Evolutionary conservation across 2,113 vertebrate species (phyloP).

Genomic region (Pomatorhinus ruficollis): DNA sequence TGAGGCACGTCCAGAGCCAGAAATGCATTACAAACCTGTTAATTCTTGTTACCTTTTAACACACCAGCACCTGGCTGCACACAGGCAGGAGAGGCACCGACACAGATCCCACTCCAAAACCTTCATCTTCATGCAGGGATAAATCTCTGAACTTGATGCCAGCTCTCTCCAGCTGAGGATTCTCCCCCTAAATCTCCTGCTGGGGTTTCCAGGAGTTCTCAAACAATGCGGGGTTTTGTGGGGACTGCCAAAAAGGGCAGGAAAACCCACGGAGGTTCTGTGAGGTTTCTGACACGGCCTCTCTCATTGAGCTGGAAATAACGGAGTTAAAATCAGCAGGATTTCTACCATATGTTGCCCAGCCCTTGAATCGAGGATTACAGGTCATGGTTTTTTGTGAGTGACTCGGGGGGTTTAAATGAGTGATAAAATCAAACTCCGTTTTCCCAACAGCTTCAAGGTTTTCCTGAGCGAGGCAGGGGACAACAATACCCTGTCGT

Average conservation of each 20-base stretch:
- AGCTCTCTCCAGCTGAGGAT: neutral
- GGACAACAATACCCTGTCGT: fast-evolving
- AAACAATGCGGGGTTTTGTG: fast-evolving
- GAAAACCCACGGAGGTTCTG: neutral
- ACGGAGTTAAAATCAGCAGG: neutral
- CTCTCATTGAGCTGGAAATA: neutral
- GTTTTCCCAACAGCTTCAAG: neutral
- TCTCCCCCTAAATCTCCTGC: neutral
- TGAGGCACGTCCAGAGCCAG: neutral
- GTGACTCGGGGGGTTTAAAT: neutral
- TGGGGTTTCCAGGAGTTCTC: neutral
- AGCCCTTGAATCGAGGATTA: neutral
- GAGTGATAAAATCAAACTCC: neutral
- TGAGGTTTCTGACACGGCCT: neutral
- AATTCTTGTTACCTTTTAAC: neutral
- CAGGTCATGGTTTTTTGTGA: neutral
- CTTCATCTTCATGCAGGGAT: neutral
- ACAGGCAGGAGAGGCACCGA: neutral
- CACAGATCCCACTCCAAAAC: neutral
- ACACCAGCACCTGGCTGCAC: neutral
- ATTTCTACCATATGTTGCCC: neutral
- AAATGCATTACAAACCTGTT: neutral
- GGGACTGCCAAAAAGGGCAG: neutral
- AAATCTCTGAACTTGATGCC: fast-evolving
- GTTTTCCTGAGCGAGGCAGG: neutral